phyloP scores from a whole-genome alignment of 2,888 invertebrate species.

The Koerneria pararmatus region DNA sequence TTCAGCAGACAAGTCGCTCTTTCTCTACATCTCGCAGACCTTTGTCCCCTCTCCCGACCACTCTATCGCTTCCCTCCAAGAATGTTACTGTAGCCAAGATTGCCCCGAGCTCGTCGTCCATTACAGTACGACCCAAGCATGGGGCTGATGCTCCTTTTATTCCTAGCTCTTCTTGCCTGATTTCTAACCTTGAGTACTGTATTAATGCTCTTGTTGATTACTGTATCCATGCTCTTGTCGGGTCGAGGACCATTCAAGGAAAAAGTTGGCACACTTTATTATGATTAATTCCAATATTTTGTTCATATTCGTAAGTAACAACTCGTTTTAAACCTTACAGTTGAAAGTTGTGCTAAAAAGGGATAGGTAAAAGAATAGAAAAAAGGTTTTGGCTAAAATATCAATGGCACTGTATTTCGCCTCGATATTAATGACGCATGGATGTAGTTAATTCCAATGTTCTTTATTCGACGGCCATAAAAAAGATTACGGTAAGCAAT shows the following conservation, averaged over 20 bases:
- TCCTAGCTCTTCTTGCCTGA: constrained; percentile 8
- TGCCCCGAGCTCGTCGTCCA: constrained; percentile 31
- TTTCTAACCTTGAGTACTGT: not conserved
- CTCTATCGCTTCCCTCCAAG: constrained; percentile 32
- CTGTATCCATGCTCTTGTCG: not conserved
- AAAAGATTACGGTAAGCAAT: no score
- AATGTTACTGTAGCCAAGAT: constrained; percentile 11
- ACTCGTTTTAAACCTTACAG: no score
- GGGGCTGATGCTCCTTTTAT: constrained; percentile 35
- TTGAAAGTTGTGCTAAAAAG: no score
- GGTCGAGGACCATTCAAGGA: not conserved
- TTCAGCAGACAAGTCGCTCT: constrained; percentile 5
- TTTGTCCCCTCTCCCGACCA: constrained; percentile 44
- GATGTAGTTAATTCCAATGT: no score
- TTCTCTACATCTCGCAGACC: constrained; percentile 29
- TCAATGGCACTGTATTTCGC: no score
- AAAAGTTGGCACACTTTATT: not conserved
- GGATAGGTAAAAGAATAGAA: no score
- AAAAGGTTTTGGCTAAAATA: no score
- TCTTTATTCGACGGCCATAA: no score
- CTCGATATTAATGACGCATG: no score
- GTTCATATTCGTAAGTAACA: no score
- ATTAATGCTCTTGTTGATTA: constrained; percentile 8
- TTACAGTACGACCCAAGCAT: constrained; percentile 42
- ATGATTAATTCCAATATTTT: not conserved